Conservation (phyloP, 2,113 vertebrate genomes). For the Onychostruthus taczanowskii region DNA sequence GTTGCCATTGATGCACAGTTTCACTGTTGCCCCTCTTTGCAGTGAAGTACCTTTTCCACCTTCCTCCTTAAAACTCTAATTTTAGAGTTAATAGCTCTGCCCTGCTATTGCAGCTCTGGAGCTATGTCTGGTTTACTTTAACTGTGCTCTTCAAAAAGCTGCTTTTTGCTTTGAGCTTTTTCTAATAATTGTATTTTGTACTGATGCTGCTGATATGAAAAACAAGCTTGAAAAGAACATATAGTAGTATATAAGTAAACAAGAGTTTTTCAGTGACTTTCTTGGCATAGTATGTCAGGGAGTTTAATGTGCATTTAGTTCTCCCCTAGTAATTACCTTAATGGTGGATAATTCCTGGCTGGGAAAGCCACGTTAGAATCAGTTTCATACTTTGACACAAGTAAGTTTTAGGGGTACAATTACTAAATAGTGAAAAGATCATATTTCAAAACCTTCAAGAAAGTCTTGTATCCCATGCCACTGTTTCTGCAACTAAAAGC, state of each 20-base stretch:
- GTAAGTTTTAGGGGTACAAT: background rate
- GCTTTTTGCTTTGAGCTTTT: background rate
- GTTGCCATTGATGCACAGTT: background rate
- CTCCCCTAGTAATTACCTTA: constrained; percentile 11
- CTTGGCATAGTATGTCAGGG: background rate
- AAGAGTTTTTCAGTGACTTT: background rate
- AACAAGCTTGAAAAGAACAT: background rate
- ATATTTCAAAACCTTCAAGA: background rate
- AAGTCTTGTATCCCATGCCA: background rate
- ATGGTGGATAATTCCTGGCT: constrained; percentile 18
- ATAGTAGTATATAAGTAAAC: background rate
- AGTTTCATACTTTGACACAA: constrained; percentile 22
- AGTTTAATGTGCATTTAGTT: constrained; percentile 6
- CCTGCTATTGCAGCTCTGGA: background rate
- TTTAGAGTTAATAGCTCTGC: background rate
- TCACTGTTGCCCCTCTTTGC: background rate
- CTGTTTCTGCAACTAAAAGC: background rate
- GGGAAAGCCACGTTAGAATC: background rate
- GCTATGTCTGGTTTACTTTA: background rate
- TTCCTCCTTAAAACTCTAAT: background rate
- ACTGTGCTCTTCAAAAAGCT: background rate
- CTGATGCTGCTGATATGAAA: background rate
- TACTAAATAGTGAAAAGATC: background rate
- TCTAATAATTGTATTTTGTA: background rate
- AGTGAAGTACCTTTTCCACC: background rate